A percentile compares a stretch with the other conserved stretches of the same genome.
Evolutionary conservation across 2,113 vertebrate species (phyloP).

Genomic region (Bambusicola thoracicus): DNA sequence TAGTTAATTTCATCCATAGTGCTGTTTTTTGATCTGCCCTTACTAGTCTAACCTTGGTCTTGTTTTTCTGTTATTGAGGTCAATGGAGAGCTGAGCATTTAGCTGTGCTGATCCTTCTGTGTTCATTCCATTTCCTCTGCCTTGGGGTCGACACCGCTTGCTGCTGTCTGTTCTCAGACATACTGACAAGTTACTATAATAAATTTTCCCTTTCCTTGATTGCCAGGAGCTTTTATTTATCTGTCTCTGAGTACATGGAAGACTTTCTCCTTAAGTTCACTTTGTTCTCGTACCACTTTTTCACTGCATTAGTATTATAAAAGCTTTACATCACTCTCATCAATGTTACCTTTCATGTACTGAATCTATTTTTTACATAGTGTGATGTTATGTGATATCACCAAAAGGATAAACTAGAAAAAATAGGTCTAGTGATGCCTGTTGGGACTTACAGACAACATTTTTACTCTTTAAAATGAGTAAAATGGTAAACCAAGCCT

Average conservation of each 20-base stretch:
- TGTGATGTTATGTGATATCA: neutral
- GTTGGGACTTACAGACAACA: neutral
- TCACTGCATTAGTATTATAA: neutral
- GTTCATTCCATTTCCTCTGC: neutral
- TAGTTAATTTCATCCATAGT: neutral
- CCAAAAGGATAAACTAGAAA: neutral
- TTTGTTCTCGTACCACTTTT: neutral
- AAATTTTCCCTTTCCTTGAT: neutral
- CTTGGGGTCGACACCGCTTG: neutral
- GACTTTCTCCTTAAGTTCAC: neutral
- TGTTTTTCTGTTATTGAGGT: neutral
- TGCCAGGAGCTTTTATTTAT: neutral
- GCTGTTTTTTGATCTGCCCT: neutral
- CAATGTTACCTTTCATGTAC: neutral
- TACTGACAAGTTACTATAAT: neutral
- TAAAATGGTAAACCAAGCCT: neutral
- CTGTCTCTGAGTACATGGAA: neutral
- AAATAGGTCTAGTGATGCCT: neutral
- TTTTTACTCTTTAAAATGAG: neutral
- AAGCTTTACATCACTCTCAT: neutral
- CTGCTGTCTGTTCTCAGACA: neutral
- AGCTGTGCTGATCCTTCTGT: neutral
- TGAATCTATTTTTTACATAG: neutral
- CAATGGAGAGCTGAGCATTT: neutral
- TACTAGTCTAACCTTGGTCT: neutral